Base-by-base conservation (phyloP, 1,140 invertebrate genomes). In the Drosophila seguyi region DNA sequence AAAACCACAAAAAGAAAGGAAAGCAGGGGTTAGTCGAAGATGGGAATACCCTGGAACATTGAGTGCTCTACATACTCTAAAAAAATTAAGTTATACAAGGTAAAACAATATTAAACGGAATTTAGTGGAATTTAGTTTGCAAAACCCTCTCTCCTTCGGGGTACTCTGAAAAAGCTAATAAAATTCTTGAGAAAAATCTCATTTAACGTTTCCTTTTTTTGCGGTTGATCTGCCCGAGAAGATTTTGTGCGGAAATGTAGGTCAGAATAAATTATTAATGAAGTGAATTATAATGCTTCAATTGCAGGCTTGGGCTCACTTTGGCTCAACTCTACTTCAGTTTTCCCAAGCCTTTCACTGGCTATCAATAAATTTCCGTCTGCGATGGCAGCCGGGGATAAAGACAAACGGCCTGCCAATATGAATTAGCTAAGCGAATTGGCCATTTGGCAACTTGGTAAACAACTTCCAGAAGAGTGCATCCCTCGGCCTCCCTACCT, bases 381-480 rank as follows among this genome's bases (percentile, higher is more conserved):
- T 82, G 47, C 39, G 68, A 72, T 72, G 68, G 83, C 81, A 68
- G 80, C 76, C 66, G 71, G 84, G 80, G 84, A 87, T 87, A 87
- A 88, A 87, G 84, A 87, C 84, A 87, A 87, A 87, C 84, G 76
- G 84, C 68, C 84, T 87, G 84, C 84, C 84, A 87, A 87, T 87
- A 87, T 87, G 84, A 87, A 87, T 87, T 87, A 87, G 84, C 84
- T 88, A 87, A 87, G 84, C 84, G 84, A 88, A 84, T 87, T 87
- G 84, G 85, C 84, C 80, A 87, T 87, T 88, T 88, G 81, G 77
- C 65, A 74, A 84, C 75, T 84, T 88, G 69, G 85, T 85, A 88
- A 88, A 90, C 80, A 83, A 83, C 81, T 68, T 59, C 75, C 57
- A 62, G 42, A 39, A 78, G 52, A 69, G 50, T 38, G 45, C 53